phyloP scores from a whole-genome alignment of 2,888 invertebrate genomes.

The Spodoptera picta region DNA sequence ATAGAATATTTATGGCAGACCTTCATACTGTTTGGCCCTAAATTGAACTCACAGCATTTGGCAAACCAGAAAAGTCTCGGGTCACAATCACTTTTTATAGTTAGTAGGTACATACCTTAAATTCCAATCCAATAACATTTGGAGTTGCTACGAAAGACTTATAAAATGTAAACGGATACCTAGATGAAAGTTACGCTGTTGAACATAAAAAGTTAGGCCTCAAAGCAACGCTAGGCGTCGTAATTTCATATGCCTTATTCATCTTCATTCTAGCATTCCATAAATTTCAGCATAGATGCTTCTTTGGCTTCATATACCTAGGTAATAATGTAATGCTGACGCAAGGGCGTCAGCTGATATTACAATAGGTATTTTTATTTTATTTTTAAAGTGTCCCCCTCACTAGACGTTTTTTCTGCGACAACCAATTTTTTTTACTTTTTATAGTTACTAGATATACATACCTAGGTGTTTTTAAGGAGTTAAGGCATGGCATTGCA shows the following conservation, averaged over 20 bases:
- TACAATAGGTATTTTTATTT: too few relatives aligned
- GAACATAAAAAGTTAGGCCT: slow-evolving; percentile 26
- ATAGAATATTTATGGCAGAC: too few relatives aligned
- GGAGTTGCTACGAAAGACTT: slow-evolving; percentile 12
- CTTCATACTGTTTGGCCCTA: too few relatives aligned
- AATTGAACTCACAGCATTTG: too few relatives aligned
- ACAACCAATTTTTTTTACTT: too few relatives aligned
- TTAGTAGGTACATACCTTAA: background rate
- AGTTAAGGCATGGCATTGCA: too few relatives aligned
- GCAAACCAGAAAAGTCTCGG: too few relatives aligned
- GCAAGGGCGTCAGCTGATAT: background rate
- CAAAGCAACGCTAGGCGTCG: slow-evolving; percentile 20
- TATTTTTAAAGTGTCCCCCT: too few relatives aligned
- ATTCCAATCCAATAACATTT: slow-evolving; percentile 12
- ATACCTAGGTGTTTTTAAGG: too few relatives aligned
- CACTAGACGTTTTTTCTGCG: too few relatives aligned
- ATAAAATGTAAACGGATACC: slow-evolving; percentile 27
- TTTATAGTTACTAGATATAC: too few relatives aligned
- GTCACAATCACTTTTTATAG: slow-evolving; percentile 19
- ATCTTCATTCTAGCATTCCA: slow-evolving; percentile 10
- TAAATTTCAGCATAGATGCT: too few relatives aligned
- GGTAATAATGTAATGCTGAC: background rate
- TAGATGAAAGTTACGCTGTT: slow-evolving; percentile 23
- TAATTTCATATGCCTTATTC: slow-evolving; percentile 25
- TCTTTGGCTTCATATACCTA: background rate